Conservation (phyloP, 2,797 vertebrate genomes). For the Enteromius trimaculatus region DNA sequence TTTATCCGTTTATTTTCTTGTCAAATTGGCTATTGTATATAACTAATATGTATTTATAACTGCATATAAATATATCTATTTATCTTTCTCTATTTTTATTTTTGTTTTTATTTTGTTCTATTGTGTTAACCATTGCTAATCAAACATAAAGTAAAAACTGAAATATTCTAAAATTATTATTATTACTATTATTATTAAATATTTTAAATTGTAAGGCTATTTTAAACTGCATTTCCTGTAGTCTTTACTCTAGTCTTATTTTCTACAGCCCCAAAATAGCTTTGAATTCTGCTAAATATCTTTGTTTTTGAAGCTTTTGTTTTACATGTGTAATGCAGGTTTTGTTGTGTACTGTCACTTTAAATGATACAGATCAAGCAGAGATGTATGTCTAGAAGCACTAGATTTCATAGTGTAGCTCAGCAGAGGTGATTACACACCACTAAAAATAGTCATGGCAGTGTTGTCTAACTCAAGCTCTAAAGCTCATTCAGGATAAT, state of each 20-base stretch:
- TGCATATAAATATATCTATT: too few species aligned
- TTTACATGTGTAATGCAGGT: background rate
- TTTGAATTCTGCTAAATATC: background rate
- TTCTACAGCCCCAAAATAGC: background rate
- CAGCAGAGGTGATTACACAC: constrained; percentile 44
- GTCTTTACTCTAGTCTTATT: background rate
- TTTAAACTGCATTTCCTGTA: too few species aligned
- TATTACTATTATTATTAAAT: too few species aligned
- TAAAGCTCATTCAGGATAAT: constrained; percentile 27
- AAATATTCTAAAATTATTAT: too few species aligned
- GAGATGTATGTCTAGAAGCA: constrained; percentile 13
- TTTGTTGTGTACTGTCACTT: background rate
- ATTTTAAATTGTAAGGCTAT: too few species aligned
- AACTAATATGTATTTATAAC: too few species aligned
- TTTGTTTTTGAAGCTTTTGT: background rate
- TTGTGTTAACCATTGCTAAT: too few species aligned
- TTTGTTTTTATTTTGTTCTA: too few species aligned
- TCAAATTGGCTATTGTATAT: background rate
- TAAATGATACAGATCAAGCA: background rate
- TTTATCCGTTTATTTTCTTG: background rate
- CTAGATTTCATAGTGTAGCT: constrained; percentile 31
- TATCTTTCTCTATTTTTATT: too few species aligned
- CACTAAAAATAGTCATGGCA: constrained; percentile 40
- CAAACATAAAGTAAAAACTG: background rate
- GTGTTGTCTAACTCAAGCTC: background rate